Evolutionary conservation across 2,888 invertebrate species (phyloP), one percentile per base, ranked within the genome.

Genomic region (Drosophila buzzatii): DNA sequence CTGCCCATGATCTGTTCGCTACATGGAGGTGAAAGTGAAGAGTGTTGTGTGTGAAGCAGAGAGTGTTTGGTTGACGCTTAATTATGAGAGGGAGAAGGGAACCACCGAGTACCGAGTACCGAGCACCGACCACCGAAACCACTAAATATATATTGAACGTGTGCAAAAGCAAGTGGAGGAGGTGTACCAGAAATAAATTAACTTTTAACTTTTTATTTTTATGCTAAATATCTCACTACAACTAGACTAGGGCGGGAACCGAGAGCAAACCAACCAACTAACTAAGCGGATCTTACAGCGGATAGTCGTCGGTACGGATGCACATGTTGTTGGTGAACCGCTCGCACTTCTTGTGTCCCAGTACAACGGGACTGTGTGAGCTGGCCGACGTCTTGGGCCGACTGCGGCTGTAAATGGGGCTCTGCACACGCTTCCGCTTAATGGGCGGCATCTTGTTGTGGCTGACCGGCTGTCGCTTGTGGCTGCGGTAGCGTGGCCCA

Each of bases 241-340:
- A 44, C 58, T 79, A 63, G 37, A 69, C 52, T 64, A 66, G 8
- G 39, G 45, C 18, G 52, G 23, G 33, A 14, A 23, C 37, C 60
- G 44, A 57, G 52, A 27, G 39, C 49, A 57, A 70, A 39, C 69
- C 18, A 57, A 58, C 56, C 64, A 52, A 63, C 76, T 70, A 77
- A 63, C 73, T 72, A 70, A 59, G 69, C 67, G 73, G 52, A 73
- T 94, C 96, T 95, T 93, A 97, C 97, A 95, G 95, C 35, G 97
- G 97, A 93, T 97, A 97, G 90, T 97, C 96, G 12, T 94, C 94
- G 27, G 95, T 94, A 73, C 95, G 95, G 59, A 97, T 93, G 90
- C 97, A 97, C 83, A 97, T 93, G 3, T 95, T 95, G 82, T 95
- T 95, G 5, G 96, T 95, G 85, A 96, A 96, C 73, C 95, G 94